Evolutionary conservation across 2,113 vertebrate species (phyloP), one percentile per base, ranked within the genome.

Genomic region (Gymnarchus niloticus): DNA sequence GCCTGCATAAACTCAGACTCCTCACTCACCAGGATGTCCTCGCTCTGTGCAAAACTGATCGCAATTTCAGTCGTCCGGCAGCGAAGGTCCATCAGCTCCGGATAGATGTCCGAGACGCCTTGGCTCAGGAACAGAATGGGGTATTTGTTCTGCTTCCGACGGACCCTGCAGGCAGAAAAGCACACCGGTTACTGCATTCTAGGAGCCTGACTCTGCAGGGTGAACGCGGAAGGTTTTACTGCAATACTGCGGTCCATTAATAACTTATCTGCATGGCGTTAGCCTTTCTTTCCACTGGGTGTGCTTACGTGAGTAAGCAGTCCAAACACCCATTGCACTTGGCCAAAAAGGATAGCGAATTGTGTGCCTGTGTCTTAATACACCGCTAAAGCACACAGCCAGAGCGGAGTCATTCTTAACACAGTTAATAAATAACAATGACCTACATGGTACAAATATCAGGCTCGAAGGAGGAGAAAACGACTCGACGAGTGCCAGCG

Each of bases 381-480:
- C n/a, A n/a, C n/a, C n/a, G n/a, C n/a, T n/a, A n/a, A n/a, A n/a
- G n/a, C n/a, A n/a, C n/a, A 19, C 28, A 73, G 65, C 33, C 23
- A n/a, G n/a, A 57, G n/a, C 41, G 14, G n/a, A n/a, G n/a, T n/a
- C n/a, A n/a, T n/a, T n/a, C n/a, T n/a, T n/a, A 41, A 37, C 41
- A 14, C 37, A 17, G 19, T 9, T 73, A 9, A 48, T 48, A 8
- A 46, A n/a, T 48, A 17, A 84, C 33, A 84, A 44, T 51, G 84
- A 93, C 97, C 96, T 91, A 99, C 98, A 99, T 98, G 85, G 96
- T 96, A 90, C 98, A 99, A 90, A 99, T 91, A 88, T 99, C 97
- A 1, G 97, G 96, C 91, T 98, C 95, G 89, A 99, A 99, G 85
- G 95, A 98, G 87, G 98, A 99, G 94, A 99, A 99, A 6, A 99